phyloP scores from a whole-genome alignment of 2,888 invertebrate genomes.

The Norana najaformis region DNA sequence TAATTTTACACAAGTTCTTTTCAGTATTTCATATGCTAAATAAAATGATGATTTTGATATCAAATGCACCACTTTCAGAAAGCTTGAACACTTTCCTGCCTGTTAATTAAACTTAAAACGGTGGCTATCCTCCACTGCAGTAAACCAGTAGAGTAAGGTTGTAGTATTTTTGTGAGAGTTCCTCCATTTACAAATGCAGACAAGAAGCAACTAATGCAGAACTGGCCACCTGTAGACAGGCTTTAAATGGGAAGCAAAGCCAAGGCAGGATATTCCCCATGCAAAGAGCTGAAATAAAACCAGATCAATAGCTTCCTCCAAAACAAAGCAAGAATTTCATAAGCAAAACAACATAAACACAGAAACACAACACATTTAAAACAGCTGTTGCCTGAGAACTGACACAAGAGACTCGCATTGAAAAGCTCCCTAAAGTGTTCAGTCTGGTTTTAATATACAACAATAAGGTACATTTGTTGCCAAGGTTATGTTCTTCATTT shows the following conservation, averaged over 20 bases:
- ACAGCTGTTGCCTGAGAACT: slow-evolving; percentile 3
- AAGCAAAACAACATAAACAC: neutral
- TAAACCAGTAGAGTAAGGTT: neutral
- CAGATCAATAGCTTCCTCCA: neutral
- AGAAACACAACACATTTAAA: neutral
- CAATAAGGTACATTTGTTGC: neutral
- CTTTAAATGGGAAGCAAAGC: no score
- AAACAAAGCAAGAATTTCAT: neutral
- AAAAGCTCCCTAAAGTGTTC: neutral
- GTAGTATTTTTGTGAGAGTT: neutral
- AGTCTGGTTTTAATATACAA: neutral
- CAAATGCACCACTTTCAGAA: no score
- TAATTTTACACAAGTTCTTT: no score
- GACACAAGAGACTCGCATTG: neutral
- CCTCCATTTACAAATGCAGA: neutral
- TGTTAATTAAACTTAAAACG: neutral
- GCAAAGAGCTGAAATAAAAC: neutral
- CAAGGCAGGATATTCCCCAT: no score
- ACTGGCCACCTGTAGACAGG: neutral
- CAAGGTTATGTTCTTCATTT: neutral
- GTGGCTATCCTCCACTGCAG: no score
- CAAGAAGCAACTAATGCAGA: neutral
- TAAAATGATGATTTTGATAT: no score
- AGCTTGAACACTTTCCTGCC: no score
- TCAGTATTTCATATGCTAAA: no score